Base-by-base conservation (phyloP, 2,888 invertebrate species). In the Deilephila porcellus region DNA sequence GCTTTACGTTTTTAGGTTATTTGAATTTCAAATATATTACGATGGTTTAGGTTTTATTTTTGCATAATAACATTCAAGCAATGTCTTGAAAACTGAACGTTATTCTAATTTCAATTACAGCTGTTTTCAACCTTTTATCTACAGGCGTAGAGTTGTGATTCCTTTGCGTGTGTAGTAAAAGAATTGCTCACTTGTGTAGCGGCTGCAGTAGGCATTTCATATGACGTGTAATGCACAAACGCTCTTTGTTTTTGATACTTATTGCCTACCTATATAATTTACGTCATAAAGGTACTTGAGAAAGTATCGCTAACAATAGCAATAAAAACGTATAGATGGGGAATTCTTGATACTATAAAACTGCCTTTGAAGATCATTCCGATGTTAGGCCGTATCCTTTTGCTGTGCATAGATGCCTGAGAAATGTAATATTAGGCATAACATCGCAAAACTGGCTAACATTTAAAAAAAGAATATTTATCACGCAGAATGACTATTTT, bases 181-280 rank as follows among this genome's bases (percentile, higher is more conserved):
- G 64, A 20, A 52, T 17, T 52, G 45, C 52, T 17, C 25, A 52
- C 45, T 52, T 17, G 45, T 52, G 80, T 79, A 79, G 79, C 80
- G 82, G 87, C 86, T 81, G 85, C 86, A 84, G 87, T 86, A 89
- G 87, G 85, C 85, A 82, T 85, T 84, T 67, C 79, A 84, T 86
- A 85, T 85, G 88, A 89, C 84, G 85, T 82, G 80, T 74, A 77
- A 81, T 80, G 83, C 85, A 88, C 82, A 86, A 85, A 86, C 81
- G 81, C 75, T 79, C 82, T 81, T 86, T 88, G 86, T 89, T 85
- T 83, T 60, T 82, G 81, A 83, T 83, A 80, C 78, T 52, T 52
- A 67, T 75, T 76, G 82, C 84, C 85, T 79, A 78, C 75, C 77
- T 82, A 81, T 83, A 82, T 83, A 84, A 85, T 86, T 86, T 67